phyloP scores from a whole-genome alignment of 2,888 invertebrate genomes.

The Acleris sparsana region DNA sequence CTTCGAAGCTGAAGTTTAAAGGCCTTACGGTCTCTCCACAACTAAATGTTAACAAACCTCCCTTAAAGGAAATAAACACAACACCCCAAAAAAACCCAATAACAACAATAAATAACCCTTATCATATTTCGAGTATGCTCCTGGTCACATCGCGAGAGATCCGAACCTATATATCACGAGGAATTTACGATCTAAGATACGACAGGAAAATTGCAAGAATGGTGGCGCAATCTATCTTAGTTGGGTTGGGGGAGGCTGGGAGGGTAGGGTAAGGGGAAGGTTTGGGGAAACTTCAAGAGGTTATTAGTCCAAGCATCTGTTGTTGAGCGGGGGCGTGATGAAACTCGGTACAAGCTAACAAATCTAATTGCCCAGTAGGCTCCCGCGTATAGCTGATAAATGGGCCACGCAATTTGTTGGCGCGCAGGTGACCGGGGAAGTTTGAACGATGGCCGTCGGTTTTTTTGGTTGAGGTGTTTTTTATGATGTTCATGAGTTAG shows the following conservation, averaged over 20 bases:
- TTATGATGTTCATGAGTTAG: too few relatives aligned
- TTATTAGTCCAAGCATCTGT: conserved; percentile 85
- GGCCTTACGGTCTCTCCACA: background rate
- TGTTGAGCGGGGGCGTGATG: conserved; percentile 84
- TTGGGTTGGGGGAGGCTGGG: conserved; percentile 85
- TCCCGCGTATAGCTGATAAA: conserved; percentile 78
- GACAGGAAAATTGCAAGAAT: conserved; percentile 97
- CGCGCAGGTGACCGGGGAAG: conserved; percentile 69
- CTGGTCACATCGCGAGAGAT: conserved; percentile 84
- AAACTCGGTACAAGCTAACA: conserved; percentile 83
- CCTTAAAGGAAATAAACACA: conserved; percentile 56
- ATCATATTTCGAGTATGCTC: conserved; percentile 84
- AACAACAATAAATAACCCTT: conserved; percentile 84
- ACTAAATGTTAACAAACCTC: conserved; percentile 41
- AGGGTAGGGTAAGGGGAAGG: conserved; percentile 70
- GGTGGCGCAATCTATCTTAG: conserved; percentile 95
- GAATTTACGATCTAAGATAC: conserved; percentile 95
- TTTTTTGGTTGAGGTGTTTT: too few relatives aligned
- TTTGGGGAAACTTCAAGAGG: conserved; percentile 83
- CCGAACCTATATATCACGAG: conserved; percentile 90
- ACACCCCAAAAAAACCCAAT: conserved; percentile 80
- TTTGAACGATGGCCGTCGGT: conserved; percentile 42
- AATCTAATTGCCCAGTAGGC: conserved; percentile 84
- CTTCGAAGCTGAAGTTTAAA: too few relatives aligned
- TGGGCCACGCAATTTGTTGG: conserved; percentile 76